Evolutionary conservation across 1,140 invertebrate species (phyloP), one percentile per base, ranked within the genome.

Genomic region (Chelonus insularis): DNA sequence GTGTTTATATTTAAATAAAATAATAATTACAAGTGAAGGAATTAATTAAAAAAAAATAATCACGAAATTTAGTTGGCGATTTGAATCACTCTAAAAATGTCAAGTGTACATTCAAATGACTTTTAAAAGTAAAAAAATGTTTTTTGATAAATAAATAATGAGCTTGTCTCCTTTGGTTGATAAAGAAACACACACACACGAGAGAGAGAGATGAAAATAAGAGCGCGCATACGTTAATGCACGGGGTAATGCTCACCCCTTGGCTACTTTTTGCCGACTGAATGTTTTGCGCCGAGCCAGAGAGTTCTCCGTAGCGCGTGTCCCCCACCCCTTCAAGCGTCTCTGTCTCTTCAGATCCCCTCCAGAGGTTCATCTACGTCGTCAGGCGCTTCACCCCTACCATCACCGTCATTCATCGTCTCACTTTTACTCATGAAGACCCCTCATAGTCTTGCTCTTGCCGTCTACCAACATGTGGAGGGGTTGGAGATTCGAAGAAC

Each of bases 181-280:
- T n/a, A n/a, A n/a, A n/a, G n/a, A n/a, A n/a, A n/a, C n/a, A n/a
- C n/a, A 29, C 25, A 18, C 8, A 18, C 16, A 14, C 16, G 41
- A 8, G 14, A 8, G 7, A 43, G 14, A 43, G n/a, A 20, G 14
- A 43, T 16, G n/a, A 12, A 11, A 12, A 39, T 39, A 39, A 12
- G 1, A n/a, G 11, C 4, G 4, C 12, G 12, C n/a, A 1, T 39
- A 47, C 5, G 18, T 37, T 50, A 11, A 34, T 37, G 36, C 14
- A 21, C 71, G 71, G 72, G 73, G 69, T 76, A 72, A 76, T 78
- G 78, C 70, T 79, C 74, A 82, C 77, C 79, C 80, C 80, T 79
- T 78, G 80, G 73, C 76, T 81, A 82, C 80, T 82, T 82, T 82
- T 82, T 82, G 78, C 78, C 78, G 78, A 81, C 80, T 82, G 76